These are phyloP conservation scores for Pogona vitticeps DNA, from an alignment of 2,113 vertebrate species.

Conservation along the genomic window DNA sequence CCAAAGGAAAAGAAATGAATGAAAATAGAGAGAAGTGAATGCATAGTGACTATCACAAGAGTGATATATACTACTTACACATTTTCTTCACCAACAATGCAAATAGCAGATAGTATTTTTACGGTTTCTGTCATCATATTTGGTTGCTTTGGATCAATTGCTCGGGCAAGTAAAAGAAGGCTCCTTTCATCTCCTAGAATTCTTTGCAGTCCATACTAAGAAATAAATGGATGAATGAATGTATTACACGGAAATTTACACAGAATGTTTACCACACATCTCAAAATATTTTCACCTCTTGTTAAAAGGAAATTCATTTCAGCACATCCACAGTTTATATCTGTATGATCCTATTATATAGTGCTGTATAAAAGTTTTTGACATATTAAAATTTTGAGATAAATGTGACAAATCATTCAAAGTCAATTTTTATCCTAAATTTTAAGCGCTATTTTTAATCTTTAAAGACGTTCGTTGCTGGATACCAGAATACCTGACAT, in stretches of 20 bases:
- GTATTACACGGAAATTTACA: too few relatives aligned
- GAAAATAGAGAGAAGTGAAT: not conserved
- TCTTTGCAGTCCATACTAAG: conserved; percentile 92
- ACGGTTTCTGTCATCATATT: conserved; percentile 98
- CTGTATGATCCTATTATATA: not conserved
- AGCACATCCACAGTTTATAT: not conserved
- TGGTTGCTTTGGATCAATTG: conserved; percentile 94
- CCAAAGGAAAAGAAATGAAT: not conserved
- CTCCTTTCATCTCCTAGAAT: conserved; percentile 93
- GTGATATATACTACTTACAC: conserved; percentile 80
- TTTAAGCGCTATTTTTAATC: not conserved
- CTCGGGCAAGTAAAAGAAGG: conserved; percentile 88
- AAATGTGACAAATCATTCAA: not conserved
- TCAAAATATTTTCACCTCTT: not conserved
- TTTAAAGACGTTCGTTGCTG: not conserved
- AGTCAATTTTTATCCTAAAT: not conserved
- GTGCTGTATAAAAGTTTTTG: not conserved
- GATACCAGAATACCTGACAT: not conserved
- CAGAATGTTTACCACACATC: too few relatives aligned
- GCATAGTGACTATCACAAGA: not conserved
- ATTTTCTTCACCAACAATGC: conserved; percentile 95
- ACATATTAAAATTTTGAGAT: not conserved
- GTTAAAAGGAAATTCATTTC: not conserved
- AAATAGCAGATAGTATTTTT: conserved; percentile 95
- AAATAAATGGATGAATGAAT: not conserved